Conservation (phyloP, 2,797 vertebrate species). For the Myotis vivesi region DNA sequence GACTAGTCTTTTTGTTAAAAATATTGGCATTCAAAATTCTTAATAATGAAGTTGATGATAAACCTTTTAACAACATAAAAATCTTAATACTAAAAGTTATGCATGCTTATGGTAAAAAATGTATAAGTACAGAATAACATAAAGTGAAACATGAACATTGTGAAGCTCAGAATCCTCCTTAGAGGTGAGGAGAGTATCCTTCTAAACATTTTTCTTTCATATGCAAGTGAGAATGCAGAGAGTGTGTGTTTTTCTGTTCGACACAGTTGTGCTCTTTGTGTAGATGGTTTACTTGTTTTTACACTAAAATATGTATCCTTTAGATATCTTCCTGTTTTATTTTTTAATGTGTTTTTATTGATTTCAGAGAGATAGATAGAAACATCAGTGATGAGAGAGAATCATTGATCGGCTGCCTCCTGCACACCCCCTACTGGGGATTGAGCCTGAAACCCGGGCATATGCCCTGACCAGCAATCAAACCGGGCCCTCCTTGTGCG, state of each 20-base stretch:
- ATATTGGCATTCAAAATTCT: not conserved
- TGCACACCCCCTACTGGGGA: too few species aligned
- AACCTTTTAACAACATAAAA: conserved; percentile 28
- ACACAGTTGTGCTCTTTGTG: not conserved
- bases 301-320: not conserved
- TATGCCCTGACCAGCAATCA: too few species aligned
- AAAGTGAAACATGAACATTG: not conserved
- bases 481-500: too few species aligned
- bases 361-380: too few species aligned
- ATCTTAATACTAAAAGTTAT: not conserved
- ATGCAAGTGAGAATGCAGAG: not conserved
- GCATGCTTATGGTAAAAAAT: not conserved
- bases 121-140: not conserved
- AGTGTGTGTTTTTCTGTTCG: not conserved
- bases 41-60: not conserved
- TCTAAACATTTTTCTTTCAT: not conserved
- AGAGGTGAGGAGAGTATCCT: not conserved
- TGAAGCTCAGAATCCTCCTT: not conserved
- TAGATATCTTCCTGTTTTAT: not conserved
- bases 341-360: too few species aligned
- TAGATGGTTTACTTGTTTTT: not conserved
- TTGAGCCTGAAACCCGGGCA: too few species aligned
- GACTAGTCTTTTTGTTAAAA: conserved; percentile 3
- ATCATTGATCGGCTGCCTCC: too few species aligned
- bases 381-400: too few species aligned